Conservation (phyloP, 1,140 invertebrate species). For the Cephus cinctus region DNA sequence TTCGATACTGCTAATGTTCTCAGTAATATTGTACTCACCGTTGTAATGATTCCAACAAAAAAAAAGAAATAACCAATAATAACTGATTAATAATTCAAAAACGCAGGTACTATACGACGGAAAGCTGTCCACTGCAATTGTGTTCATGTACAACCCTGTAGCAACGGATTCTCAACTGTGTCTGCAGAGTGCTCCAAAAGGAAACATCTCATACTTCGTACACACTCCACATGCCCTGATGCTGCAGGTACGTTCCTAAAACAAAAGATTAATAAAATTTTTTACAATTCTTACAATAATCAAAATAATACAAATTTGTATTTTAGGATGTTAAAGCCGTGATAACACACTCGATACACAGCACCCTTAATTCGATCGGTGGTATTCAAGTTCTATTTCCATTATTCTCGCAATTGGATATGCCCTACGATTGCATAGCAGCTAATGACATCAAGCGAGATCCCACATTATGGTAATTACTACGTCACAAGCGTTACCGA, state of each 20-base stretch:
- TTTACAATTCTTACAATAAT: background rate
- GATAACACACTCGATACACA: constrained; percentile 98
- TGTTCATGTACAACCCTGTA: constrained; percentile 99
- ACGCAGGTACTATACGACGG: constrained; percentile 96
- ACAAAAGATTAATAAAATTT: constrained; percentile 6
- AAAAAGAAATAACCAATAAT: no score
- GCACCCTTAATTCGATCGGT: constrained; percentile 97
- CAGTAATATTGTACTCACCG: no score
- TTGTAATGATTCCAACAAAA: no score
- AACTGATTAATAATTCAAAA: constrained; percentile 15
- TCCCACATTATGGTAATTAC: constrained; percentile 84
- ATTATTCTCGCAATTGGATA: constrained; percentile 95
- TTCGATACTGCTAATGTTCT: no score
- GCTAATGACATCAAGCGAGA: constrained; percentile 78
- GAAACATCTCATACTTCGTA: constrained; percentile 95
- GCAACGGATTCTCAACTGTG: constrained; percentile 97
- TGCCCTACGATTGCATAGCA: constrained; percentile 77
- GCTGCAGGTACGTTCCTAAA: constrained; percentile 77
- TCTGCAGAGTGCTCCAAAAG: constrained; percentile 95
- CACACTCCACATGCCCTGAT: constrained; percentile 98
- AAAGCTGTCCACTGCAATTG: constrained; percentile 92
- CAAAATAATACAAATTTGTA: constrained; percentile 21
- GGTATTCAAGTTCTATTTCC: constrained; percentile 99
- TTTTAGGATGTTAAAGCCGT: constrained; percentile 97
- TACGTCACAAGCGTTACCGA: no score